These are phyloP conservation scores for Calephelis virginiensis DNA, from an alignment of 1,140 invertebrate species.

Conservation along the genomic window DNA sequence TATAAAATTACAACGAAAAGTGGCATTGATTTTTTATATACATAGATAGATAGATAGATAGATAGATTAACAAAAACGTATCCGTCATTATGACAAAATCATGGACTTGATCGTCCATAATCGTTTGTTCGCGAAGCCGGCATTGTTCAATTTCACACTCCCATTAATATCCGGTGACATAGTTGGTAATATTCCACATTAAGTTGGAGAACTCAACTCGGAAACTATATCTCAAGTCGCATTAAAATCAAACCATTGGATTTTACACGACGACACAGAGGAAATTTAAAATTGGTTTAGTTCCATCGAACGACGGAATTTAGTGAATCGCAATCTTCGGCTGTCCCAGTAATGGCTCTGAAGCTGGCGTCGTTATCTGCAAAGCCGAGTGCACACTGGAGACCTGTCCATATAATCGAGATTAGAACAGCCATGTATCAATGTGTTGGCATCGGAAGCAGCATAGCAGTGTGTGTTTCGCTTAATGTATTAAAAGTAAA, in stretches of 20 bases:
- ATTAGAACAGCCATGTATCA: neutral
- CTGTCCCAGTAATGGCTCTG: constrained; percentile 21
- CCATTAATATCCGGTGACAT: constrained; percentile 33
- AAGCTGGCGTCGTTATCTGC: constrained; percentile 15
- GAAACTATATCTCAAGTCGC: constrained; percentile 25
- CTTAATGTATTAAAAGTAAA: too few species aligned
- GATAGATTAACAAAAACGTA: too few species aligned
- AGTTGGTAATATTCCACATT: constrained; percentile 28
- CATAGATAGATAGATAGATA: too few species aligned
- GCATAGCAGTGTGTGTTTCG: neutral
- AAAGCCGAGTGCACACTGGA: constrained; percentile 5
- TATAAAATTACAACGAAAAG: too few species aligned
- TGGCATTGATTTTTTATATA: too few species aligned
- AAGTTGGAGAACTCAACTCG: constrained; percentile 23
- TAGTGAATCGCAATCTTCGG: constrained; percentile 21
- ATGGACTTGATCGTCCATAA: neutral
- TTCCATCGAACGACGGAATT: constrained; percentile 18
- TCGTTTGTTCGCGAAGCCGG: constrained; percentile 17
- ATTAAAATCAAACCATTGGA: constrained; percentile 26
- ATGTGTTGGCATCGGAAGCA: neutral
- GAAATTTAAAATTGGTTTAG: constrained; percentile 25
- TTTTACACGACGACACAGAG: constrained; percentile 16
- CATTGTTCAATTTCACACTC: constrained; percentile 36
- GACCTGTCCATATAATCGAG: constrained; percentile 1
- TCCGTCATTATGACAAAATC: neutral